phyloP scores from a whole-genome alignment of 2,888 invertebrate species.

The Coecobrya sp. region DNA sequence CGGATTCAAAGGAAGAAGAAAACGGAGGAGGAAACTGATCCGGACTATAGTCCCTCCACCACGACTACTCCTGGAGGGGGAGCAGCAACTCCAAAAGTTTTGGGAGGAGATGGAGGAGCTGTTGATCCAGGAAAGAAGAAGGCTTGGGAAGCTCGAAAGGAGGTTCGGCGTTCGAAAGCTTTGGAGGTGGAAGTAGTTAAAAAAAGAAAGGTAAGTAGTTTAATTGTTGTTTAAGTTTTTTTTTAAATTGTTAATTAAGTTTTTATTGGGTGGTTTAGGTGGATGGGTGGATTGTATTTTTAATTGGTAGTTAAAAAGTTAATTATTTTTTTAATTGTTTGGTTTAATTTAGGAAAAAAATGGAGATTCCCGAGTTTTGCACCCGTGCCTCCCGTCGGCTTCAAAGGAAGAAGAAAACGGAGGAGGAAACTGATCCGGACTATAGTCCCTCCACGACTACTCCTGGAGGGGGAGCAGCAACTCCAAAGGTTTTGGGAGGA shows the following conservation, averaged over 20 bases:
- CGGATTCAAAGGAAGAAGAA: slow-evolving; percentile 32
- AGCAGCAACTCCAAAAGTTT: not conserved
- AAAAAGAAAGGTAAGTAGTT: too few relatives aligned
- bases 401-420: slow-evolving; percentile 27
- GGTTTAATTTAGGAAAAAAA: slow-evolving; percentile 1
- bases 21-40: slow-evolving; percentile 50
- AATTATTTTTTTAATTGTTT: too few relatives aligned
- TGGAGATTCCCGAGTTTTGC: slow-evolving; percentile 67
- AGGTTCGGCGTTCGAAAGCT: not conserved
- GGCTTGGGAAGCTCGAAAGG: not conserved
- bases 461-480: not conserved
- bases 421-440: slow-evolving; percentile 59
- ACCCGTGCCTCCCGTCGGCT: not conserved
- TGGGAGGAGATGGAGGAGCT: not conserved
- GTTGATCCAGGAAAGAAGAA: not conserved
- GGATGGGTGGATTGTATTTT: too few relatives aligned
- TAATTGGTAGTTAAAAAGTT: too few relatives aligned
- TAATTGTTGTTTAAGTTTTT: too few relatives aligned
- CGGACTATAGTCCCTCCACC: slow-evolving; percentile 52
- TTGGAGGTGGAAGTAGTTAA: too few relatives aligned
- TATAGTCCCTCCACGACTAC: not conserved
- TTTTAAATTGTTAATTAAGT: too few relatives aligned
- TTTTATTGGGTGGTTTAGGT: too few relatives aligned
- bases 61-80: not conserved
- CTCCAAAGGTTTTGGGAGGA: not conserved